Percentiles rank a stretch among this genome's conserved stretches.
Conservation (phyloP, 2,888 invertebrate species). For the Monochamus alternatus region DNA sequence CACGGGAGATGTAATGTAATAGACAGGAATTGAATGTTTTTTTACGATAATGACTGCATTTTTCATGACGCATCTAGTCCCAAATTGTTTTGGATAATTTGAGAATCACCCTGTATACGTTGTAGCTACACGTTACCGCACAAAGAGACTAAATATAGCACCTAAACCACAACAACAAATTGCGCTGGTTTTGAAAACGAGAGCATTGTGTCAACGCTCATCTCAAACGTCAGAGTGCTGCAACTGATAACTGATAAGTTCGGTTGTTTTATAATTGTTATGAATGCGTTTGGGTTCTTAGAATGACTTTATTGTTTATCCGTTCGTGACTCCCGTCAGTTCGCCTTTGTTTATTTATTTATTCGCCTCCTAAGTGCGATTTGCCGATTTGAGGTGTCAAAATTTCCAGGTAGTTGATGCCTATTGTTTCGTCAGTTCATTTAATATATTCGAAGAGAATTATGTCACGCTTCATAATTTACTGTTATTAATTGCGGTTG, state of each 20-base stretch:
- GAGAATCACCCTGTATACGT: too few relatives aligned
- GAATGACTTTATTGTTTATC: conserved; percentile 31
- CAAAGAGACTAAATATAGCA: too few relatives aligned
- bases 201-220: neutral
- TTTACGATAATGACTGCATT: too few relatives aligned
- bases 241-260: conserved; percentile 7
- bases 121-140: too few relatives aligned
- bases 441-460: too few relatives aligned
- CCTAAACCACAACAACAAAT: too few relatives aligned
- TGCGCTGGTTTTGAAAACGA: neutral
- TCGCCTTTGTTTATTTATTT: conserved; percentile 17
- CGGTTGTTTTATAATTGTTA: conserved; percentile 17
- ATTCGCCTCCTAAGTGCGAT: conserved; percentile 19
- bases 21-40: too few relatives aligned
- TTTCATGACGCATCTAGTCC: too few relatives aligned
- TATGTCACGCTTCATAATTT: too few relatives aligned
- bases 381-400: conserved; percentile 19
- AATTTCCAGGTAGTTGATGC: conserved; percentile 9
- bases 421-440: neutral
- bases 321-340: conserved; percentile 25
- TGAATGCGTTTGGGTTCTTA: conserved; percentile 16
- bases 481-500: too few relatives aligned
- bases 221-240: neutral
- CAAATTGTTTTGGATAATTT: too few relatives aligned
- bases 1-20: too few relatives aligned